Percentiles rank a stretch among this genome's conserved stretches.
These are phyloP conservation scores for Pogonus chalceus DNA, from an alignment of 1,140 invertebrate genomes.

Conservation along the genomic window DNA sequence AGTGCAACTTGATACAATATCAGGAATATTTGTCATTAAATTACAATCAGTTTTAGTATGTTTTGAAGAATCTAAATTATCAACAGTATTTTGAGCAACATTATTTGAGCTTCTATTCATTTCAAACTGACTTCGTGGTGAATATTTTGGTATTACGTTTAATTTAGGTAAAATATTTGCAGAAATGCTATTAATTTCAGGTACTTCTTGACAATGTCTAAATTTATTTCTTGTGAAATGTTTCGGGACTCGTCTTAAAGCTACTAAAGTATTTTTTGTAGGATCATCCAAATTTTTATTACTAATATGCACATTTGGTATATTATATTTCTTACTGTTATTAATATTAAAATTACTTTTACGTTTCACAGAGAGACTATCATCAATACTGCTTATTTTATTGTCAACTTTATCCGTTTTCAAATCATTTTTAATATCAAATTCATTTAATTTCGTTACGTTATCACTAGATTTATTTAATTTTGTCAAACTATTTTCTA, in stretches of 20 bases:
- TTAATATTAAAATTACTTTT: background rate
- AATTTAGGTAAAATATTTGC: background rate
- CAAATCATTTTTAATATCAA: background rate
- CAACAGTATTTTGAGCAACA: background rate
- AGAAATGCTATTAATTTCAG: background rate
- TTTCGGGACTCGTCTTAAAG: conserved; percentile 28
- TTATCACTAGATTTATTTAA: background rate
- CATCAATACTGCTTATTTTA: background rate
- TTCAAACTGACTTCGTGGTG: background rate
- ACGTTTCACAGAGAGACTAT: background rate
- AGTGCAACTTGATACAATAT: background rate
- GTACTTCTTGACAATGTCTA: conserved; percentile 8
- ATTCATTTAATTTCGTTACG: background rate
- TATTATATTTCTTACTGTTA: background rate
- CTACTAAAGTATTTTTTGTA: background rate
- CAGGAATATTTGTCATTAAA: background rate
- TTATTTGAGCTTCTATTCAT: background rate
- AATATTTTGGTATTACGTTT: background rate
- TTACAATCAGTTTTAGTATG: background rate
- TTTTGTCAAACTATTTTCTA: background rate
- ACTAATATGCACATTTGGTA: background rate
- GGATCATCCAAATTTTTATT: background rate
- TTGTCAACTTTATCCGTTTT: background rate
- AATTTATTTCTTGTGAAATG: conserved; percentile 30
- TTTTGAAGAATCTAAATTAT: background rate